These are phyloP conservation scores for Boleophthalmus pectinirostris DNA, from an alignment of 2,113 vertebrate genomes.

Conservation along the genomic window DNA sequence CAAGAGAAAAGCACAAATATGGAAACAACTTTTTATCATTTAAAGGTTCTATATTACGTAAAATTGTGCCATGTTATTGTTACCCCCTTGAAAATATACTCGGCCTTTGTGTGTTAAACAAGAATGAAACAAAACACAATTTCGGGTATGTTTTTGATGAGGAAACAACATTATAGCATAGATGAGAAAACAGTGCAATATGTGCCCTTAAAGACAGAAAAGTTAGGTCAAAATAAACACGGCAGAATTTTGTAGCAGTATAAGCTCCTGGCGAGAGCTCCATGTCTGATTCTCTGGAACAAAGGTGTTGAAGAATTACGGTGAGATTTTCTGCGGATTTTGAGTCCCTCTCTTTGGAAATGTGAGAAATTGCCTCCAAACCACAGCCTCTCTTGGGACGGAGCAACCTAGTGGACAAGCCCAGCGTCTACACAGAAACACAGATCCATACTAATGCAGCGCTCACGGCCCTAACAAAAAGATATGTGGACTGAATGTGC, in stretches of 20 bases:
- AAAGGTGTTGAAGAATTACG: conserved; percentile 24
- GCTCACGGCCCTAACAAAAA: conserved; percentile 8
- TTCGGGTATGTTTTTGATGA: too few species aligned
- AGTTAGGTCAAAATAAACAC: conserved; percentile 4
- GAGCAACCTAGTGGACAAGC: conserved; percentile 6
- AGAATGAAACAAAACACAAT: too few species aligned
- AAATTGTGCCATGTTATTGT: too few species aligned
- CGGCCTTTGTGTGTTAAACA: too few species aligned
- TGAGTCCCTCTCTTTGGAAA: conserved; percentile 9
- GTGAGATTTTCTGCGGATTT: conserved; percentile 10
- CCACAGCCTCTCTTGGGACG: conserved; percentile 14
- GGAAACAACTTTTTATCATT: conserved; percentile 24
- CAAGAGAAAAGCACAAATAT: conserved; percentile 4
- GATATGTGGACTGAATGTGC: neutral
- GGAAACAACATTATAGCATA: too few species aligned
- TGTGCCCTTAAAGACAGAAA: neutral
- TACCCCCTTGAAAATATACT: too few species aligned
- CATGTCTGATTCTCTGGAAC: conserved; percentile 22
- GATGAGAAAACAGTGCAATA: neutral
- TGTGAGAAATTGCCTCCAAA: conserved; percentile 13
- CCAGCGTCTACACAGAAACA: conserved; percentile 4
- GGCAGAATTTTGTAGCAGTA: conserved; percentile 1
- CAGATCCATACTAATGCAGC: conserved; percentile 23
- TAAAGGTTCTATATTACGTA: neutral
- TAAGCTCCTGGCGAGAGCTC: conserved; percentile 19